phyloP scores from a whole-genome alignment of 1,140 invertebrate genomes.

The Ostrea edulis region DNA sequence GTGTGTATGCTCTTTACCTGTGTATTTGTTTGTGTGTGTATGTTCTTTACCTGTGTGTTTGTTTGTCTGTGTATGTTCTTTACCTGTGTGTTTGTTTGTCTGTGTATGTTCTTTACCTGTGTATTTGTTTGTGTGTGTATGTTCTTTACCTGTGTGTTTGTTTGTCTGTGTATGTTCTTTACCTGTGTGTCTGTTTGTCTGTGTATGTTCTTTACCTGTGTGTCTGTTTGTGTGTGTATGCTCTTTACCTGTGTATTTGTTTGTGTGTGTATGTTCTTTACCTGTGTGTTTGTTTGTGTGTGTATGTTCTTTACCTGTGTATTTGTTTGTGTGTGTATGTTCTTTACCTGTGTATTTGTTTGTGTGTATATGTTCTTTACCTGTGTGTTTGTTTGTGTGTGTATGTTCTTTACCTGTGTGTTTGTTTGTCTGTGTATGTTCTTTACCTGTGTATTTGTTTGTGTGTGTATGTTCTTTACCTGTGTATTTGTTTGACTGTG shows the following conservation, averaged over 20 bases:
- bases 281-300: neutral
- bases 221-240: slow-evolving; percentile 22
- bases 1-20: slow-evolving; percentile 49
- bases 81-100: neutral
- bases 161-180: no score
- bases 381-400: slow-evolving; percentile 51
- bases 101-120: slow-evolving; percentile 49
- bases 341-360: neutral
- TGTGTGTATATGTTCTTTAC: slow-evolving; percentile 46
- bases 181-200: neutral
- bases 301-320: slow-evolving; percentile 54
- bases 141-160: neutral
- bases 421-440: neutral
- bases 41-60: neutral
- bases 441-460: neutral
- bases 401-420: no score
- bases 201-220: slow-evolving; percentile 52
- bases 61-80: no score
- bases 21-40: slow-evolving; percentile 41
- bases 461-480: no score
- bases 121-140: slow-evolving; percentile 42
- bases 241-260: no score
- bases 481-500: no score
- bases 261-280: no score
- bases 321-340: slow-evolving; percentile 28